Evolutionary conservation across 2,113 vertebrate genomes (phyloP), one percentile per base, ranked within the genome.

Genomic region (Amazona vittata): DNA sequence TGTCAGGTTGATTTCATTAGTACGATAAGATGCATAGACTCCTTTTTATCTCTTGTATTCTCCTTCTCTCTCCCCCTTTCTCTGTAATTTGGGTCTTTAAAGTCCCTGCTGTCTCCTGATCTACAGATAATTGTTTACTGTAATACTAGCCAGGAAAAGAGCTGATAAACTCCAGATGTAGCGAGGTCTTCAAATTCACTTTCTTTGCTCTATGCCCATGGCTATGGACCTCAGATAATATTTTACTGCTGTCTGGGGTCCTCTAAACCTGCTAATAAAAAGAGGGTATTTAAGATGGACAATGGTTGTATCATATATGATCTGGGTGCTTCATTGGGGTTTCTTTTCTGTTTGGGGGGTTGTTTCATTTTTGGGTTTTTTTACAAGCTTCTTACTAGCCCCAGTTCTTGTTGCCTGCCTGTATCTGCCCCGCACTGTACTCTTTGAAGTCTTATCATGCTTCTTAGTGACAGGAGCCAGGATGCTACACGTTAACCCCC

Each of bases 151-250:
- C 99, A 98, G 99, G 98, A 99, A 99, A 98, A 97, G 97, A 91
- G 98, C 97, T 99, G 98, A 99, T 99, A 98, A 98, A 98, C 97
- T 99, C 99, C 98, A 99, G 99, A 99, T 99, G 99, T 98, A 97
- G 92, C 83, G 78, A 97, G 97, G 96, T 96, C 98, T 97, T 98
- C 98, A 98, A 94, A 98, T 98, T 98, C 98, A 97, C 98, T 98
- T 98, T 98, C 98, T 89, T 98, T 97, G 97, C 92, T 97, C 97
- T 95, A 71, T 96, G 98, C 97, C 97, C 96, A 98, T 97, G 98
- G 98, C 98, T 98, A 97, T 97, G 96, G 97, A 96, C 96, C 97
- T 96, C 97, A 96, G 98, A 98, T 97, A 98, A 97, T 97, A 86
- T 91, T 94, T 89, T 93, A 97, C 95, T 7, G 84, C 97, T 97